Evolutionary conservation across 2,113 vertebrate genomes (phyloP).

Genomic region (Centropristis striata): DNA sequence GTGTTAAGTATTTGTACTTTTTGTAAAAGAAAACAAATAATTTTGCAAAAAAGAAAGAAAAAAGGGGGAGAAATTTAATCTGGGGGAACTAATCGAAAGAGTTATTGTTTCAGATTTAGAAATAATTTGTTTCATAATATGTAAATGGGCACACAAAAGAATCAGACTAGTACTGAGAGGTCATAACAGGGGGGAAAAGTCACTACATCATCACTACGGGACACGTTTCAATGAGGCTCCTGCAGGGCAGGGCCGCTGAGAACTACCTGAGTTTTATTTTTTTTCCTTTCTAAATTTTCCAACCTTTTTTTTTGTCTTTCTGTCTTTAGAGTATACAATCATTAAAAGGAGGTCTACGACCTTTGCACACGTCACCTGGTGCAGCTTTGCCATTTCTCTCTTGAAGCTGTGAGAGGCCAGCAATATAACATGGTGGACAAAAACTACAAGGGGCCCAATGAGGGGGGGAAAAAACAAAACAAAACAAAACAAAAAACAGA

Average conservation of each 20-base stretch:
- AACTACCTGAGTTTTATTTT: conserved; percentile 92
- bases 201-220: conserved; percentile 87
- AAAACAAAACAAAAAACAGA: background rate
- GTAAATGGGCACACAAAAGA: conserved; percentile 70
- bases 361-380: conserved; percentile 82
- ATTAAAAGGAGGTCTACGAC: conserved; percentile 93
- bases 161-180: conserved; percentile 72
- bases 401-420: conserved; percentile 86
- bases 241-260: conserved; percentile 83
- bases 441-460: conserved; percentile 36
- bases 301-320: conserved; percentile 24
- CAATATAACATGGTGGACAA: conserved; percentile 75
- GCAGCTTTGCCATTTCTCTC: conserved; percentile 86
- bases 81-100: conserved; percentile 64
- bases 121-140: conserved; percentile 73
- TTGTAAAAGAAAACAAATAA: conserved; percentile 31
- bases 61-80: conserved; percentile 37
- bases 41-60: conserved; percentile 34
- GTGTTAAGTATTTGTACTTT: conserved; percentile 72
- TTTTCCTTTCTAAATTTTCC: conserved; percentile 66
- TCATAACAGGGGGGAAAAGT: conserved; percentile 68
- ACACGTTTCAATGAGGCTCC: conserved; percentile 86
- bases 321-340: conserved; percentile 91
- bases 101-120: conserved; percentile 67
- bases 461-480: too few species aligned